Percentiles rank a stretch among this genome's conserved stretches.
Conservation (phyloP, 2,113 vertebrate species). For the Trichomycterus rosablanca region DNA sequence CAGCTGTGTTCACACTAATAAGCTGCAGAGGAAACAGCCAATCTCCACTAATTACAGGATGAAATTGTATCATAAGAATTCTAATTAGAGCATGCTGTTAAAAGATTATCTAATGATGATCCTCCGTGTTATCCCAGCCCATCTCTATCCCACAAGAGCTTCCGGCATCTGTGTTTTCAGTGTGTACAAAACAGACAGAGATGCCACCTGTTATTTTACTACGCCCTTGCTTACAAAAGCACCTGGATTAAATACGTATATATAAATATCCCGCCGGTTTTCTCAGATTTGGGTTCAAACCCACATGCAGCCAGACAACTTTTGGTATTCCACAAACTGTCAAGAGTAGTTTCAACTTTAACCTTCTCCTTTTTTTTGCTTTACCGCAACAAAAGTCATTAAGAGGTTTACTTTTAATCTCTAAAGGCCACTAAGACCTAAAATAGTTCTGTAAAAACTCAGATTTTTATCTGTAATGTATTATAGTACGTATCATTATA, state of each 20-base stretch:
- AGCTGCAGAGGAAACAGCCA: slow-evolving; percentile 91
- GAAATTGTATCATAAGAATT: slow-evolving; percentile 99
- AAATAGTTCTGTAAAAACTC: too few species aligned
- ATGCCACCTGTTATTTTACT: slow-evolving; percentile 55
- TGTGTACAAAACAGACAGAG: slow-evolving; percentile 23
- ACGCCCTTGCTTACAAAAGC: slow-evolving; percentile 51
- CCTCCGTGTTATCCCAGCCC: slow-evolving; percentile 81
- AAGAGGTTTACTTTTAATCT: too few species aligned
- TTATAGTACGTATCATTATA: too few species aligned
- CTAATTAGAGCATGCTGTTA: slow-evolving; percentile 97
- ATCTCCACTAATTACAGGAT: slow-evolving; percentile 98
- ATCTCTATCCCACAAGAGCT: slow-evolving; percentile 65
- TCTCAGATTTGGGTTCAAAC: too few species aligned
- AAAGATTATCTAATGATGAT: slow-evolving; percentile 97
- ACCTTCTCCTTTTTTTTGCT: too few species aligned
- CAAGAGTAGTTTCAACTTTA: too few species aligned
- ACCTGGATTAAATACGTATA: slow-evolving; percentile 12
- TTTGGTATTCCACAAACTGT: too few species aligned
- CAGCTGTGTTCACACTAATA: slow-evolving; percentile 95
- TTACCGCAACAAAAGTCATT: too few species aligned
- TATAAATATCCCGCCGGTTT: not conserved
- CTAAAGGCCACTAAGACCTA: too few species aligned
- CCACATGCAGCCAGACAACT: too few species aligned
- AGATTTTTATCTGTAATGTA: too few species aligned
- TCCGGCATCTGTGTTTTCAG: slow-evolving; percentile 10